phyloP scores from a whole-genome alignment of 2,797 vertebrate species.

The Helarctos malayanus region DNA sequence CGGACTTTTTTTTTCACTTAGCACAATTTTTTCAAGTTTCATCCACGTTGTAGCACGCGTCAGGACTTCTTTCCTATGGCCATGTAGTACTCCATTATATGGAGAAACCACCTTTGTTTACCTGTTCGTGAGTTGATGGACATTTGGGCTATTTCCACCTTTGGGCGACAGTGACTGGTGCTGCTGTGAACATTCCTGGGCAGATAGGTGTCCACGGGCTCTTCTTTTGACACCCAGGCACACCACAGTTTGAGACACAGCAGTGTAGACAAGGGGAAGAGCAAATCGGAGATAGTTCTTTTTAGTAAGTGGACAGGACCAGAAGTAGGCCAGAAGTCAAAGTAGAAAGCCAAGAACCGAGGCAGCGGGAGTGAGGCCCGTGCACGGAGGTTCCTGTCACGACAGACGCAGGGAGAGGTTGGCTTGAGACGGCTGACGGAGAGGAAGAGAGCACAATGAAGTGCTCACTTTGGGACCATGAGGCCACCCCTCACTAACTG shows the following conservation, averaged over 20 bases:
- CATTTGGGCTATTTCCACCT: not conserved
- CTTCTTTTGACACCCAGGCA: not conserved
- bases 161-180: not conserved
- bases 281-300: not conserved
- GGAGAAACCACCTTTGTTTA: not conserved
- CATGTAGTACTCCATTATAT: not conserved
- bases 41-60: not conserved
- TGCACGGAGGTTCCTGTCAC: not conserved
- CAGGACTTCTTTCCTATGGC: not conserved
- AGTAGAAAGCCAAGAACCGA: not conserved
- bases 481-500: not conserved
- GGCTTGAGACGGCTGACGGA: not conserved
- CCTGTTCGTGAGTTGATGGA: not conserved
- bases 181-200: not conserved
- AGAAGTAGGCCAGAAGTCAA: not conserved
- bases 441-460: not conserved
- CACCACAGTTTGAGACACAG: not conserved
- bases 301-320: not conserved
- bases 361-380: not conserved
- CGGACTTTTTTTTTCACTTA: not conserved
- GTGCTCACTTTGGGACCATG: not conserved
- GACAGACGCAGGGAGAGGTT: not conserved
- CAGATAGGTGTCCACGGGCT: not conserved
- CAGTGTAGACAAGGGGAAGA: not conserved
- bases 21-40: not conserved